Base-by-base conservation (phyloP, 2,888 invertebrate genomes). In the Pyrrhia umbra region DNA sequence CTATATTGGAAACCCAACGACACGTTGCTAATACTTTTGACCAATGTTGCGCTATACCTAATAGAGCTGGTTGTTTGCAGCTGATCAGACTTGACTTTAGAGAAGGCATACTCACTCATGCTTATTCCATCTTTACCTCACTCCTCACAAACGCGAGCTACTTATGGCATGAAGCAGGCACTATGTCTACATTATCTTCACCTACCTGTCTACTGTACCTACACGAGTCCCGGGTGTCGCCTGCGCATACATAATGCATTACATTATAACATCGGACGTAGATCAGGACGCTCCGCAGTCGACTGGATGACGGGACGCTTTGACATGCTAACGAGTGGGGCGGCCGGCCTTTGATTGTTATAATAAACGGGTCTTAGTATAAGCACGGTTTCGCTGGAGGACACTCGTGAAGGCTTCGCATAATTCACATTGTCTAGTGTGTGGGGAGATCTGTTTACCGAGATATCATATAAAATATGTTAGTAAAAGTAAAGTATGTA, bases 301-400 rank as follows among this genome's bases (percentile, higher is more conserved):
- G n/a, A n/a, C n/a, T n/a, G n/a, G n/a, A n/a, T n/a, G 16, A 1
- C 34, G n/a, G 8, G 3, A 13, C 45, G 46, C 75, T 69, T 76
- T 76, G 69, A 62, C 57, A 77, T 76, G 76, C 77, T 47, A 77
- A 76, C 40, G 66, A 64, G 39, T 9, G 13, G 15, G 6, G 23
- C 27, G 42, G 39, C 46, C 37, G 60, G 70, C 71, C 55, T 60
- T 15, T 54, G 55, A 61, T 75, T 75, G 67, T 75, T 52, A 59
- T 75, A 59, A 46, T 58, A 68, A 67, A 52, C 66, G 72, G 56
- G 51, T 27, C 56, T 70, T 66, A 60, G 43, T 49, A 52, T 71
- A 60, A 70, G 49, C 60, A 71, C 72, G 56, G 34, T n/a, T 49
- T 60, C 43, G 9, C 6, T 66, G 21, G n/a, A 71, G 56, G 43